Evolutionary conservation across 2,113 vertebrate species (phyloP), one percentile per base, ranked within the genome.

Genomic region (Holacanthus passer): DNA sequence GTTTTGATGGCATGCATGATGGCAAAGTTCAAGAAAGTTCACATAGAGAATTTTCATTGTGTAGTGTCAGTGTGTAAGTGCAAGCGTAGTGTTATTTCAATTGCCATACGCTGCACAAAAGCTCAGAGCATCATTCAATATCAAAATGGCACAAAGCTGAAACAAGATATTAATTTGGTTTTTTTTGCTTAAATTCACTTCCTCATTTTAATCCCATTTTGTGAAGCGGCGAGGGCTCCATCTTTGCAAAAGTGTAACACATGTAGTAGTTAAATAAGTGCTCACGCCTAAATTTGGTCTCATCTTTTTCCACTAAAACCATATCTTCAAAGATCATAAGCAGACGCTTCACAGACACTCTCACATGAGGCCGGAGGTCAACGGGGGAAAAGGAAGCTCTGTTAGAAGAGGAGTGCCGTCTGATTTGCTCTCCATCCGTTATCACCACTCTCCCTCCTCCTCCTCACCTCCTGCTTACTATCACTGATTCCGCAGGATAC

Each of bases 371-470:
- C 39, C 58, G 9, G 80, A 74, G 89, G 75, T 89, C 88, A 88
- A 56, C 31, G 84, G 65, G 92, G 92, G 90, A 94, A 92, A 93
- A 69, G 91, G 90, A 94, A 93, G 81, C 83, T 75, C 35, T 77
- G 91, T 72, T 64, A 74, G 76, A 90, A 88, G 71, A 82, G 35
- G 58, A 45, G 66, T 82, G 83, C 77, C 43, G 66, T 92, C 89
- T 67, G 74, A 87, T 89, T 91, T 85, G 87, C 86, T 90, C 58
- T 77, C 50, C 85, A 87, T 69, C 65, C 66, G 64, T 89, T 86
- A 90, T 82, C 84, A 71, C 87, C 60, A 78, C 84, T 84, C 59
- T 85, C 82, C 24, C 90, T 89, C 77, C 71, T 66, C 41, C 48
- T 78, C 84, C 70, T 85, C 60, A 67, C 37, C 84, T 88, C 81